These are phyloP conservation scores for Tyrannus savana DNA, from an alignment of 2,113 vertebrate genomes.

Conservation along the genomic window DNA sequence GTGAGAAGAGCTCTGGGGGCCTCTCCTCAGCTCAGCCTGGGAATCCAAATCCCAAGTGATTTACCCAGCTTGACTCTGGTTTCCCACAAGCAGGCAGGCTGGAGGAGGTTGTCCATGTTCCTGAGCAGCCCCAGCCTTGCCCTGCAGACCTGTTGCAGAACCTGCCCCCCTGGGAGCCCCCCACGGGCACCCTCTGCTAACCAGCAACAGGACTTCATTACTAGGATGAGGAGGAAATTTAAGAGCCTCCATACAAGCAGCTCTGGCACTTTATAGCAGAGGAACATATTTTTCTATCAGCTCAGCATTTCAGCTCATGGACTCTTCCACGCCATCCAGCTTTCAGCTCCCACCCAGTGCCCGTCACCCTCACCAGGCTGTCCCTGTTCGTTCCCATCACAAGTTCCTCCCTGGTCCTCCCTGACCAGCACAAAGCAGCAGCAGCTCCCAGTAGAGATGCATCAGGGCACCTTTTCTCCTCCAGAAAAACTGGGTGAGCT, in stretches of 20 bases:
- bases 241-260: background rate
- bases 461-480: background rate
- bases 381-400: background rate
- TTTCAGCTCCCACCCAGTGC: background rate
- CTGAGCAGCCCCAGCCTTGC: background rate
- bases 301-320: background rate
- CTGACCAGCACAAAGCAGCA: background rate
- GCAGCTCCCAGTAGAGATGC: background rate
- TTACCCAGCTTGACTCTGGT: background rate
- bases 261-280: constrained; percentile 19
- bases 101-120: background rate
- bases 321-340: background rate
- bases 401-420: accelerated
- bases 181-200: accelerated
- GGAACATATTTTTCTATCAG: background rate
- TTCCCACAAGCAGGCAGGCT: accelerated
- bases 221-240: background rate
- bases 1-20: background rate
- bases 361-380: too few relatives aligned
- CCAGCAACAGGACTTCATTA: background rate
- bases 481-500: background rate
- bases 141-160: background rate
- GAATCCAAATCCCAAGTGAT: background rate
- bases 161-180: accelerated
- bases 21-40: background rate